These are phyloP conservation scores for Nansenia antarctica DNA, from an alignment of 2,113 vertebrate genomes.

Conservation along the genomic window DNA sequence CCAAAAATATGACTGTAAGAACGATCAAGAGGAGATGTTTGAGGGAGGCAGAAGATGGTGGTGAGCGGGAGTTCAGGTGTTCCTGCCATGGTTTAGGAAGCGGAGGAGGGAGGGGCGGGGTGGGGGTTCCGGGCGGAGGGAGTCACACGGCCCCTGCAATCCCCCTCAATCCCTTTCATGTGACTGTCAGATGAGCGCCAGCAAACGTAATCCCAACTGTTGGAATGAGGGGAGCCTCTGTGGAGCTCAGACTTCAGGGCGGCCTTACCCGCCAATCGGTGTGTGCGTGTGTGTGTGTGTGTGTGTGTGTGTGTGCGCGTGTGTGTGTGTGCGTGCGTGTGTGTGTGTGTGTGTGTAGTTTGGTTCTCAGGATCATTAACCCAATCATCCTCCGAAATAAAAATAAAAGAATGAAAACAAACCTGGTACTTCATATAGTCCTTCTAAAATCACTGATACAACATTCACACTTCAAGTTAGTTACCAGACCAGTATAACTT, in stretches of 20 bases:
- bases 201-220: constrained; percentile 63
- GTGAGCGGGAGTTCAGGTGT: constrained; percentile 3
- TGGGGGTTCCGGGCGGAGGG: constrained; percentile 49
- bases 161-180: constrained; percentile 88
- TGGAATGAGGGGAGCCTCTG: constrained; percentile 51
- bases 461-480: not conserved
- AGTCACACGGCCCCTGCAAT: constrained; percentile 81
- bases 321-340: no score
- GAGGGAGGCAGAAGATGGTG: not conserved
- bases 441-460: not conserved
- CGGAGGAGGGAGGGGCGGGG: not conserved
- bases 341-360: no score
- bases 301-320: not conserved
- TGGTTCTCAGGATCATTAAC: no score
- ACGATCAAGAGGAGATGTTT: not conserved
- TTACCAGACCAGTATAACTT: not conserved
- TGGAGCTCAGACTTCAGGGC: constrained; percentile 33
- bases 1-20: not conserved
- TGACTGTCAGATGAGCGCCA: constrained; percentile 90
- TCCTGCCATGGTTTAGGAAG: constrained; percentile 19
- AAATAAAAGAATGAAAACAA: no score
- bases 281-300: not conserved
- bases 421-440: no score
- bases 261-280: not conserved
- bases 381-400: no score